Percentiles rank a stretch among this genome's conserved stretches.
phyloP scores from a whole-genome alignment of 1,140 invertebrate genomes.

The Pogonus chalceus region DNA sequence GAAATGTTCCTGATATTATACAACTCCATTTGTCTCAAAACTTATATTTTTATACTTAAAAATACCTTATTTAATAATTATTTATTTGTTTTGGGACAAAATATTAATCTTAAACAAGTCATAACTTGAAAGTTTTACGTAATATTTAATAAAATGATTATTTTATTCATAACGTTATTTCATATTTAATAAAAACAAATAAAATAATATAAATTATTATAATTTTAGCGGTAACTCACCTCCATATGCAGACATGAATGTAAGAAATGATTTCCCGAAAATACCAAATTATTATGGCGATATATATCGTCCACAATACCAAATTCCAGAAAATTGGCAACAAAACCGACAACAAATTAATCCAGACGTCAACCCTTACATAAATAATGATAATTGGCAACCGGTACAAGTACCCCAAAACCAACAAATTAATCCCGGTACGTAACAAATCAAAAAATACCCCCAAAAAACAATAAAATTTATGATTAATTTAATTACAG shows the following conservation, averaged over 20 bases:
- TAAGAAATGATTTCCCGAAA: slow-evolving; percentile 21
- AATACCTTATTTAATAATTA: too few relatives aligned
- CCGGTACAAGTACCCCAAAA: not conserved
- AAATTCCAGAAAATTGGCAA: slow-evolving; percentile 25
- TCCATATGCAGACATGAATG: slow-evolving; percentile 18
- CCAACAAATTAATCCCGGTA: not conserved
- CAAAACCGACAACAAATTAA: not conserved
- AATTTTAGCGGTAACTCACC: not conserved
- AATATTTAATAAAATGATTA: too few relatives aligned
- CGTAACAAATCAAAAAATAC: too few relatives aligned
- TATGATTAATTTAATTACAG: not conserved
- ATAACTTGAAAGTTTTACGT: too few relatives aligned
- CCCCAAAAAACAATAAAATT: not conserved
- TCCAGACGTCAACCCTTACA: not conserved
- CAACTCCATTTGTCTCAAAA: too few relatives aligned
- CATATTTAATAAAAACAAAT: too few relatives aligned
- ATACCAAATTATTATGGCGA: slow-evolving; percentile 28
- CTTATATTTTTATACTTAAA: too few relatives aligned
- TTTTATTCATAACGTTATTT: too few relatives aligned
- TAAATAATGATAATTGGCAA: not conserved
- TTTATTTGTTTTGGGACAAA: too few relatives aligned
- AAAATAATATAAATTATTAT: too few relatives aligned
- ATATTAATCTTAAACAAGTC: too few relatives aligned
- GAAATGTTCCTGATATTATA: too few relatives aligned
- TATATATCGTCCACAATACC: slow-evolving; percentile 25